Evolutionary conservation across 2,888 invertebrate species (phyloP).

Genomic region (Drosophila macrothrix): DNA sequence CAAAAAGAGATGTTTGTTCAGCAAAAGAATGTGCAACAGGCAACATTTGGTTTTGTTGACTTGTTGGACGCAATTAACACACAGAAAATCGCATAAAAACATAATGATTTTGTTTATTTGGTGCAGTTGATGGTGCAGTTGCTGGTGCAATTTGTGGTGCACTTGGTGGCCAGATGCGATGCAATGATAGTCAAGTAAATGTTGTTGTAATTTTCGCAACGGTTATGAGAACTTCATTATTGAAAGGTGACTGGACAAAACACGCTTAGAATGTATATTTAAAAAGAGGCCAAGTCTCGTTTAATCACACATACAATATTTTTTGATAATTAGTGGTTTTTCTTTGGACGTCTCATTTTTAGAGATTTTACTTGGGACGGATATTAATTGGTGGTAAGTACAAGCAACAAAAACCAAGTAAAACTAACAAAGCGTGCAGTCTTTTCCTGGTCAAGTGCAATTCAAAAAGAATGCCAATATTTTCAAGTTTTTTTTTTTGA

Average conservation of each 20-base stretch:
- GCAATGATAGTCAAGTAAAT: slow-evolving; percentile 25
- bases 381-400: slow-evolving; percentile 16
- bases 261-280: slow-evolving; percentile 2
- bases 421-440: slow-evolving; percentile 46
- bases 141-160: slow-evolving; percentile 15
- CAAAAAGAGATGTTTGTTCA: slow-evolving; percentile 21
- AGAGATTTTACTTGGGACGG: slow-evolving; percentile 50
- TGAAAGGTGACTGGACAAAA: slow-evolving; percentile 7
- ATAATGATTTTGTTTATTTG: slow-evolving; percentile 27
- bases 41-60: slow-evolving; percentile 23
- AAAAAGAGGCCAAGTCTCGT: background rate
- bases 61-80: slow-evolving; percentile 25
- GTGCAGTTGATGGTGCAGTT: slow-evolving; percentile 9
- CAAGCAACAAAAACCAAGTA: slow-evolving; percentile 18
- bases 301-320: slow-evolving; percentile 3
- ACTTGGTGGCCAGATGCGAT: slow-evolving; percentile 20
- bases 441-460: slow-evolving; percentile 5
- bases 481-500: background rate
- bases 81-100: slow-evolving; percentile 26
- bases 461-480: background rate
- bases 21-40: slow-evolving; percentile 22
- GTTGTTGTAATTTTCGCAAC: slow-evolving; percentile 28
- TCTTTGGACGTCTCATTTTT: slow-evolving; percentile 4
- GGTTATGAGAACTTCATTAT: slow-evolving; percentile 46
- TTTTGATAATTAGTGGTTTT: background rate